Evolutionary conservation across 1,140 invertebrate species (phyloP).

Genomic region (Choristoneura fumiferana): DNA sequence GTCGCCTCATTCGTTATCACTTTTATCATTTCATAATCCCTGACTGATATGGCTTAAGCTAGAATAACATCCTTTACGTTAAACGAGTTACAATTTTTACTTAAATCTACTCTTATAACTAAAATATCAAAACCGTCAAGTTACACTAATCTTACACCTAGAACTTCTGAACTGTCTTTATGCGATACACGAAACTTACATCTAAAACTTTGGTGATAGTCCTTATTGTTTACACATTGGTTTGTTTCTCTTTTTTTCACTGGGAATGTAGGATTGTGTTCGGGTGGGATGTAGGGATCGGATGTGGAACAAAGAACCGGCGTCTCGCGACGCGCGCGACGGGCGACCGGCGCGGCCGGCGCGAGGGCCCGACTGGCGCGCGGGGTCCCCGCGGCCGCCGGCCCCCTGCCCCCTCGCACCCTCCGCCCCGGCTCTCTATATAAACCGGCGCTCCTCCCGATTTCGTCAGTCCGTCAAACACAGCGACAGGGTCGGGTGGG

Average conservation of each 20-base stretch:
- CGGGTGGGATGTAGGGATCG: neutral
- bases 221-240: constrained; percentile 3
- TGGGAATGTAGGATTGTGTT: neutral
- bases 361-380: constrained; percentile 53
- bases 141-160: neutral
- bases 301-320: constrained; percentile 52
- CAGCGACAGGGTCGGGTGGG: constrained; percentile 70
- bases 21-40: neutral
- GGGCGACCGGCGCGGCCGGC: constrained; percentile 36
- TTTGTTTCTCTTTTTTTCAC: neutral
- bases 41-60: neutral
- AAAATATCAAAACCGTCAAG: too few relatives aligned
- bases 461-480: constrained; percentile 70
- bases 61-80: too few relatives aligned
- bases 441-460: constrained; percentile 42
- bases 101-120: too few relatives aligned
- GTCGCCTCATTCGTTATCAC: neutral
- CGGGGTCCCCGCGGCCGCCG: constrained; percentile 60
- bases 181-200: neutral
- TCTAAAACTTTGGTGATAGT: neutral
- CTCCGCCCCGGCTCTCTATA: constrained; percentile 59
- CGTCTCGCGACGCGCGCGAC: constrained; percentile 39
- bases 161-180: neutral
- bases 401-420: constrained; percentile 52
- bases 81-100: too few relatives aligned